Conservation (phyloP, 2,113 vertebrate genomes). For the Pseudopodoces humilis region DNA sequence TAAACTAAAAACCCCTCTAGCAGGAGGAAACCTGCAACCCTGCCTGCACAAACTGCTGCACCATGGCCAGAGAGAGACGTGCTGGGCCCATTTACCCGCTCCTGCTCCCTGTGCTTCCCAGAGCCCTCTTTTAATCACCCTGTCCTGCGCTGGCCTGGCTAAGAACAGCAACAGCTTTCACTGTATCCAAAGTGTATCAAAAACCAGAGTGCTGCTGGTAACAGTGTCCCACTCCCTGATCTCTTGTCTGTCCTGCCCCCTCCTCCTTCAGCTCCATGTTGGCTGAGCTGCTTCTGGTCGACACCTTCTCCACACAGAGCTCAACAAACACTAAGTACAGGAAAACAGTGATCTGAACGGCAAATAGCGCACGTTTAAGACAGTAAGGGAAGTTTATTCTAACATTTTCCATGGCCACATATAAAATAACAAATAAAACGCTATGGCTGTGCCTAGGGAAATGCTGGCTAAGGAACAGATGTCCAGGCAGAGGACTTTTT, state of each 20-base stretch:
- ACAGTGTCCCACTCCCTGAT: background rate
- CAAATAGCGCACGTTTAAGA: background rate
- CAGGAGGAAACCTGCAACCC: background rate
- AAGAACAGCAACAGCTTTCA: background rate
- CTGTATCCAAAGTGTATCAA: rapidly evolving
- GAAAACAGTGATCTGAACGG: background rate
- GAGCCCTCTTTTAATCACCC: background rate
- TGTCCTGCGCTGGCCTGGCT: background rate
- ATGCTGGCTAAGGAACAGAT: background rate
- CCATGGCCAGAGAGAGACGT: no score
- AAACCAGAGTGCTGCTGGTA: rapidly evolving
- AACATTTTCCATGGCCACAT: background rate
- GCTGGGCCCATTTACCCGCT: no score
- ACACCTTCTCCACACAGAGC: background rate
- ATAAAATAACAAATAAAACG: background rate
- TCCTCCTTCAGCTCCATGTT: background rate
- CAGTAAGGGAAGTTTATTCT: background rate
- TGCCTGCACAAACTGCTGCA: no score
- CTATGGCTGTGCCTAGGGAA: background rate
- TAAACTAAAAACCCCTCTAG: background rate
- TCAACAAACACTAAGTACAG: background rate
- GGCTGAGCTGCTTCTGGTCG: background rate
- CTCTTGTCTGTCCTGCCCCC: no score
- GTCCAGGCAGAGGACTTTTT: background rate
- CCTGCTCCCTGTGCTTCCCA: no score